Conservation (phyloP, 2,888 invertebrate genomes). For the Phaedon cochleariae region DNA sequence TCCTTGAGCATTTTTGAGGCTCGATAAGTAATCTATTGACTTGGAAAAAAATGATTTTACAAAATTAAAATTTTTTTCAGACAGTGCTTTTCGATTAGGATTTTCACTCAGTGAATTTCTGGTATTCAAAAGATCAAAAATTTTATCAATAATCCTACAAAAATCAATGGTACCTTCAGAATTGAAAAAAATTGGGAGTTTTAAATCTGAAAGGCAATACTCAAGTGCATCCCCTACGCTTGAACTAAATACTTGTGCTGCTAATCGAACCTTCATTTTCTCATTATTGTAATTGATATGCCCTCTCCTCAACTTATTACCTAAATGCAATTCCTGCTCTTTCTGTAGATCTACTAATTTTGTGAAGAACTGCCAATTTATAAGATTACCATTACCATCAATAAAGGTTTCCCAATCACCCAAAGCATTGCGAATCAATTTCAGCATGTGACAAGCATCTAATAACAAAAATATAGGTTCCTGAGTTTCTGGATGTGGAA, state of each 20-base stretch:
- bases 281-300: constrained; percentile 15
- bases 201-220: not conserved
- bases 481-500: constrained; percentile 30
- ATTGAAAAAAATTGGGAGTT: not conserved
- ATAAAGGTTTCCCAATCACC: not conserved
- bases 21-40: not conserved
- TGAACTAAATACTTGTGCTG: constrained; percentile 39
- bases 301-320: not conserved
- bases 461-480: constrained; percentile 15
- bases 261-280: constrained; percentile 42
- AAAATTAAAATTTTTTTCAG: not conserved
- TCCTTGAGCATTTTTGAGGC: not conserved
- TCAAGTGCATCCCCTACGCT: constrained; percentile 14
- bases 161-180: no score
- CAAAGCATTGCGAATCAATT: constrained; percentile 19
- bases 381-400: constrained; percentile 4
- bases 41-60: not conserved
- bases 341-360: constrained; percentile 35
- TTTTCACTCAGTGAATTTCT: no score
- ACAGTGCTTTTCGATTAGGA: no score
- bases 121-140: no score
- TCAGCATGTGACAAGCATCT: constrained; percentile 29
- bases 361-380: constrained; percentile 17
- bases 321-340: constrained; percentile 12
- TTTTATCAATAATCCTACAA: no score